A percentile compares a stretch with the other conserved stretches of the same genome.
phyloP scores from a whole-genome alignment of 2,888 invertebrate genomes.

The Autographa pulchrina region DNA sequence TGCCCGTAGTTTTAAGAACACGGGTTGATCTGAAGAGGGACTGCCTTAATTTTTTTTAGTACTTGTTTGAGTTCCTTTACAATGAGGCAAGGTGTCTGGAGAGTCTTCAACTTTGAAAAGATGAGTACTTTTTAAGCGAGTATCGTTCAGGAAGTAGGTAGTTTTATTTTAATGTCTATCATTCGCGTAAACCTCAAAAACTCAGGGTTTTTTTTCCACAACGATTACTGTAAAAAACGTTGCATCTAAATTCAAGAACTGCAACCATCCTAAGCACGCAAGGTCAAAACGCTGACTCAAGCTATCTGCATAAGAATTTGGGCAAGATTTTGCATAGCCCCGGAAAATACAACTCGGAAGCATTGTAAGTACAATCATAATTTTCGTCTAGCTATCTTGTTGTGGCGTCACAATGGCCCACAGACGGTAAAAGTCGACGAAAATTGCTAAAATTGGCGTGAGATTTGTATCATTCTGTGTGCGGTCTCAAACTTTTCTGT shows the following conservation, averaged over 20 bases:
- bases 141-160: too few relatives aligned
- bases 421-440: slow-evolving; percentile 27
- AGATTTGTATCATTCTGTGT: slow-evolving; percentile 26
- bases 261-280: slow-evolving; percentile 18
- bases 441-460: slow-evolving; percentile 21
- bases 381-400: slow-evolving; percentile 23
- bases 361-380: slow-evolving; percentile 23
- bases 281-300: slow-evolving; percentile 30
- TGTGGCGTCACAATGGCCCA: slow-evolving; percentile 29
- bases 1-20: too few relatives aligned
- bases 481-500: slow-evolving; percentile 18
- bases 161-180: too few relatives aligned
- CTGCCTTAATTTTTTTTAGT: too few relatives aligned
- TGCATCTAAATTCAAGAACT: slow-evolving; percentile 19
- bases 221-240: neutral
- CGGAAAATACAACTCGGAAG: slow-evolving; percentile 25
- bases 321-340: slow-evolving; percentile 34
- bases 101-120: too few relatives aligned
- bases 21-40: too few relatives aligned
- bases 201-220: neutral
- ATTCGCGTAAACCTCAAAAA: too few relatives aligned
- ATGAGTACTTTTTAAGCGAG: too few relatives aligned
- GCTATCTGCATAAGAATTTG: slow-evolving; percentile 45
- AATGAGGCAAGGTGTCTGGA: too few relatives aligned
- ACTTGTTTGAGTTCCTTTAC: too few relatives aligned